These are phyloP conservation scores for Pteronotus mesoamericanus DNA, from an alignment of 2,797 vertebrate genomes.

Conservation along the genomic window DNA sequence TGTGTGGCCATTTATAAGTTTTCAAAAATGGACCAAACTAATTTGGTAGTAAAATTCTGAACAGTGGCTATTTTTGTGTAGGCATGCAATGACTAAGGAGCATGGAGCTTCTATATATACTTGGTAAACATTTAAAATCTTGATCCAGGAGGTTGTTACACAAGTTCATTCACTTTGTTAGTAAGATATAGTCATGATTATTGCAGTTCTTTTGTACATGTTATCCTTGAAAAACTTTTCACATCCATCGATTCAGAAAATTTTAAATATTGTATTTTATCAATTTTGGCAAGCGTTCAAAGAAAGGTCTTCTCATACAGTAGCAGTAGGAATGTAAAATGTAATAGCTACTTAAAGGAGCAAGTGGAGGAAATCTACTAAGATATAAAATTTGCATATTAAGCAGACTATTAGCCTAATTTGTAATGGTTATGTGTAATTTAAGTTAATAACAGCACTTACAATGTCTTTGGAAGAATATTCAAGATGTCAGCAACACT, in stretches of 20 bases:
- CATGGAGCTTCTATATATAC: background rate
- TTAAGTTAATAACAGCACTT: background rate
- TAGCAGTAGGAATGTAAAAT: background rate
- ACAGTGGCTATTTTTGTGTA: background rate
- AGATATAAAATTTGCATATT: background rate
- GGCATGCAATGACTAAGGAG: background rate
- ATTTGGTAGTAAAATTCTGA: background rate
- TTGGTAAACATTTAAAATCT: background rate
- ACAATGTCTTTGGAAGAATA: background rate
- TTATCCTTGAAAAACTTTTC: background rate
- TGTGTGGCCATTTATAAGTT: background rate
- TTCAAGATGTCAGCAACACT: background rate
- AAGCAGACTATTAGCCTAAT: background rate
- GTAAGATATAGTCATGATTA: background rate
- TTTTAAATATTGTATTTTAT: background rate
- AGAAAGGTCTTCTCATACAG: background rate
- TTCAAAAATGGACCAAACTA: background rate
- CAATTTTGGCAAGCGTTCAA: background rate
- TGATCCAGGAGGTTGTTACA: background rate
- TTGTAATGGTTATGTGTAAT: background rate
- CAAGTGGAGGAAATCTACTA: background rate
- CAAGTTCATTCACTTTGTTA: background rate
- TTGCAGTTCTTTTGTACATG: background rate
- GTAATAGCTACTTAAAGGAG: background rate
- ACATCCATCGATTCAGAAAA: background rate